Percentiles rank a stretch among this genome's conserved stretches.
phyloP scores from a whole-genome alignment of 2,888 invertebrate genomes.

The Incurvaria masculella region DNA sequence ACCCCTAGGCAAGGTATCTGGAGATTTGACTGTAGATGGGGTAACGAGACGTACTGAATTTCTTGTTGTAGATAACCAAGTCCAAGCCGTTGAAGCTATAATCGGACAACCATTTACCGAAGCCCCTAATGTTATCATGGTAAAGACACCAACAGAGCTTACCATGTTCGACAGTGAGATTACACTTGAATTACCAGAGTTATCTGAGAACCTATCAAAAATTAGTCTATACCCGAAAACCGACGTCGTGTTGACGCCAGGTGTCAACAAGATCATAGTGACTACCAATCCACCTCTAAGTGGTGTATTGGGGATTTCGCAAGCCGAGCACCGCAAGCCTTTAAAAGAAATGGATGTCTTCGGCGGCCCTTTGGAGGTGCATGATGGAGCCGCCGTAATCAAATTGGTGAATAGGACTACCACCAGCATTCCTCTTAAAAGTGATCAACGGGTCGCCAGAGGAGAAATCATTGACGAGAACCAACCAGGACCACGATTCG shows the following conservation, averaged over 20 bases:
- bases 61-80: conserved; percentile 8
- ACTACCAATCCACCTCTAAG: conserved; percentile 7
- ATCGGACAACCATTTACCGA: conserved; percentile 10
- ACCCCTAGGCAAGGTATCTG: conserved; percentile 5
- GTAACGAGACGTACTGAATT: conserved; percentile 6
- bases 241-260: conserved; percentile 5
- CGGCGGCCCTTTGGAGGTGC: too few species aligned
- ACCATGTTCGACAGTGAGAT: not conserved
- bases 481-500: too few species aligned
- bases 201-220: conserved; percentile 2
- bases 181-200: too few species aligned
- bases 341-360: too few species aligned
- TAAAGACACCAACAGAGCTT: conserved; percentile 12
- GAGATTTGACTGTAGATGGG: conserved; percentile 10
- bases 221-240: conserved; percentile 4
- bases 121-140: conserved; percentile 7
- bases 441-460: conserved; percentile 7
- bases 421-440: not conserved
- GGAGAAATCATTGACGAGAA: conserved; percentile 1
- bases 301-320: conserved; percentile 4
- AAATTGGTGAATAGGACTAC: too few species aligned
- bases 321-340: too few species aligned
- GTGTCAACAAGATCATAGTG: conserved; percentile 10
- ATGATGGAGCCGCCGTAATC: too few species aligned
- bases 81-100: conserved; percentile 9